Base-by-base conservation (phyloP, 23 tunicate genomes). In the Trididemnum nubilum region DNA sequence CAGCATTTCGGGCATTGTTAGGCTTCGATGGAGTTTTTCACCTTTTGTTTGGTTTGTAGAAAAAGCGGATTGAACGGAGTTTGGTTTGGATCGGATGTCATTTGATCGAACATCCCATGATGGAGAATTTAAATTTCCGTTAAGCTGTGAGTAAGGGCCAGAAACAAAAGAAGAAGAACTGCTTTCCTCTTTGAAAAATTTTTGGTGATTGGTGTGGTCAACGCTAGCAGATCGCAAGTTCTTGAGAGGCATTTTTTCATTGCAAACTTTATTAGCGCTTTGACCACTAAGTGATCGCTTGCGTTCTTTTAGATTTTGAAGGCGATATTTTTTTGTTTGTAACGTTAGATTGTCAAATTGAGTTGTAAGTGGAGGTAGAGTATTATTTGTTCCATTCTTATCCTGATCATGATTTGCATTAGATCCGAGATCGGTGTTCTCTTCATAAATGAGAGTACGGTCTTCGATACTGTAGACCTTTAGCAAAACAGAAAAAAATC, bases 1-100 rank as follows among this genome's bases (percentile, higher is more conserved):
- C 5, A 26, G 26, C 26, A 61, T 49, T 12, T 49, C 57, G 12
- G 57, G 18, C 18, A 18, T n/a, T n/a, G n/a, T n/a, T n/a, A n/a
- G n/a, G 29, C 28, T 61, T 22, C 29, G 22, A 4, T 5, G 4
- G 4, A 21, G 26, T 15, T 5, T 61, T 61, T 22, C 29, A 61
- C n/a, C n/a, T n/a, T n/a, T n/a, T n/a, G 67, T 61, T 22, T 22
- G 3, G n/a, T 5, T 5, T 61, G 26, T 61, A n/a, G 28, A 24
- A 61, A 61, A 61, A 61, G 67, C 67, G 67, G 67, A 61, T 21
- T n/a, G 3, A n/a, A 26, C 26, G 29, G 67, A 61, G 26, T 24
- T 61, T 12, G 25, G n/a, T 4, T 15, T n/a, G n/a, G 26, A 23
- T 21, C n/a, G 26, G 18, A 49, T 18, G 18, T 9, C 15, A 9